Conservation (phyloP, 2,113 vertebrate species). For the Macquaria australasica region DNA sequence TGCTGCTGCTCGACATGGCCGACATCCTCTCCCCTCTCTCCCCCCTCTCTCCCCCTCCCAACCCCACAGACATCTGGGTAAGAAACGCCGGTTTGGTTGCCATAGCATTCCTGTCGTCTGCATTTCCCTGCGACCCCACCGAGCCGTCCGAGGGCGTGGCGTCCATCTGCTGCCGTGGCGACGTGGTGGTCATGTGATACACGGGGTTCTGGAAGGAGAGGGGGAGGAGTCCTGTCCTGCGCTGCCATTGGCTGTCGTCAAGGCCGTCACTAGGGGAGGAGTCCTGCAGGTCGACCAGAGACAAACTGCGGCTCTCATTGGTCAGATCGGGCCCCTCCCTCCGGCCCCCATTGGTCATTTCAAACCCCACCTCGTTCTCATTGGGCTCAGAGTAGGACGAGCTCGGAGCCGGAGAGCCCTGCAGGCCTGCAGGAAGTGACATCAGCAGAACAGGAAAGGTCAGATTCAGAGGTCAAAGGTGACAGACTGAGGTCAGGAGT, state of each 20-base stretch:
- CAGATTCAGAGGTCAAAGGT: background rate
- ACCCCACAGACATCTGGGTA: slow-evolving; percentile 80
- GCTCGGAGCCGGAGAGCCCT: slow-evolving; percentile 92
- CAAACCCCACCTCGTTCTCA: slow-evolving; percentile 86
- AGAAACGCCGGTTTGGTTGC: slow-evolving; percentile 88
- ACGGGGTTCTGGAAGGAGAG: slow-evolving; percentile 98
- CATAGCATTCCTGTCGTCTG: slow-evolving; percentile 84
- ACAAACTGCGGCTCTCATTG: slow-evolving; percentile 94
- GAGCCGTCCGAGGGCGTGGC: slow-evolving; percentile 89
- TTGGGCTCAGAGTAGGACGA: slow-evolving; percentile 98
- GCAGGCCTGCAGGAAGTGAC: slow-evolving; percentile 62
- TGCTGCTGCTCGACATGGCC: slow-evolving; percentile 78
- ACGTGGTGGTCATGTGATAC: slow-evolving; percentile 96
- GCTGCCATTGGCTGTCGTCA: slow-evolving; percentile 86
- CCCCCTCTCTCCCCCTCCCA: slow-evolving; percentile 33
- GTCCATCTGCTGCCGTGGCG: slow-evolving; percentile 83
- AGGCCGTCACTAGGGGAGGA: slow-evolving; percentile 83
- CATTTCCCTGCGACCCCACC: slow-evolving; percentile 92
- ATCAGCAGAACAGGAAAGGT: slow-evolving; percentile 8
- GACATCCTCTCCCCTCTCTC: slow-evolving; percentile 68
- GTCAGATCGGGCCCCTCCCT: slow-evolving; percentile 84
- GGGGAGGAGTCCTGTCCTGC: slow-evolving; percentile 91
- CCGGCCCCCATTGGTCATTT: slow-evolving; percentile 70
- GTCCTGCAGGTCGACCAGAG: slow-evolving; percentile 97
- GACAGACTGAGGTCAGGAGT: background rate